A percentile compares a stretch with the other conserved stretches of the same genome.
Conservation (phyloP, 1,140 invertebrate genomes). For the Saccostrea glomerata region DNA sequence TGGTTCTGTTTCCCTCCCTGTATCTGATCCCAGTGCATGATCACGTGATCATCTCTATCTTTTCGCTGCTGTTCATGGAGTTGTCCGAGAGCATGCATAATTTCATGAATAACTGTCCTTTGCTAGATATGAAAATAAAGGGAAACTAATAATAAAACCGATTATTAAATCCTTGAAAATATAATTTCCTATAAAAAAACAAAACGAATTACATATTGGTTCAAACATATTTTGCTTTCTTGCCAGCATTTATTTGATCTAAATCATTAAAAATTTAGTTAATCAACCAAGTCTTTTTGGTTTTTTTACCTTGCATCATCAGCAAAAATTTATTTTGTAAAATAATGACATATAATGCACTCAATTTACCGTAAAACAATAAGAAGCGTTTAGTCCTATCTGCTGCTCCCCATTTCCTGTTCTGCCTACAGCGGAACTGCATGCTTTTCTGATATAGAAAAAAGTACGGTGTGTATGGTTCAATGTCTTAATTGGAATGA, state of each 20-base stretch:
- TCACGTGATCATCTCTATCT: conserved; percentile 15
- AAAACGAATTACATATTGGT: too few relatives aligned
- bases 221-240: too few relatives aligned
- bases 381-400: background rate
- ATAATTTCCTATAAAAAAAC: too few relatives aligned
- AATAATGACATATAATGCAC: background rate
- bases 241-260: too few relatives aligned
- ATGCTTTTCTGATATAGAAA: background rate
- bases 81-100: conserved; percentile 23
- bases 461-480: background rate
- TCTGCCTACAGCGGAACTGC: background rate
- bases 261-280: too few relatives aligned
- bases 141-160: background rate
- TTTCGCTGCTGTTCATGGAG: conserved; percentile 4
- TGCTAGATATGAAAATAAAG: background rate
- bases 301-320: too few relatives aligned
- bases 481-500: too few relatives aligned
- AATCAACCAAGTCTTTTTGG: too few relatives aligned
- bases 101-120: conserved; percentile 11
- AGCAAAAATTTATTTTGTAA: too few relatives aligned
- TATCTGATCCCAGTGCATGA: conserved; percentile 6
- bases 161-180: too few relatives aligned
- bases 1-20: background rate
- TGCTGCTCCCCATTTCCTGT: background rate
- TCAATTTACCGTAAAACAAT: background rate